Percentiles rank a stretch among this genome's conserved stretches.
phyloP scores from a whole-genome alignment of 2,888 invertebrate species.

The Camponotus fellah region DNA sequence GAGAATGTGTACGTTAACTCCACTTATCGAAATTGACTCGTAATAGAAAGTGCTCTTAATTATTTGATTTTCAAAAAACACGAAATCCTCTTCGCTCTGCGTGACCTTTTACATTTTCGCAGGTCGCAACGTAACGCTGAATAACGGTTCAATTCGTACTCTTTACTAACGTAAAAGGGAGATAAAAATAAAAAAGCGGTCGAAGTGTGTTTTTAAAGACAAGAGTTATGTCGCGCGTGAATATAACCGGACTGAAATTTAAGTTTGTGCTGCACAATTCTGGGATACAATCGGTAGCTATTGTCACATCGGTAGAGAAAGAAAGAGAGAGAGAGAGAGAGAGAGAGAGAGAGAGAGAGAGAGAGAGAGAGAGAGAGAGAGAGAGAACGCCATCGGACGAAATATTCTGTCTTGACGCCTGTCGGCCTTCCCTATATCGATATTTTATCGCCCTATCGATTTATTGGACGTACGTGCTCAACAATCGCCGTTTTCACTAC shows the following conservation, averaged over 20 bases:
- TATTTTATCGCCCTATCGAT: slow-evolving; percentile 66
- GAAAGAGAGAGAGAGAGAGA: background rate
- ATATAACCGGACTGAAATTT: slow-evolving; percentile 3
- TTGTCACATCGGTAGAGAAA: background rate
- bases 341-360: background rate
- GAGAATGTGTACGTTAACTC: background rate
- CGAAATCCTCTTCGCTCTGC: background rate
- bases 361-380: background rate
- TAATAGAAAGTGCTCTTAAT: background rate
- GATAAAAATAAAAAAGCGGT: background rate
- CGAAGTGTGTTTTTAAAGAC: background rate
- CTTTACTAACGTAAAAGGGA: background rate
- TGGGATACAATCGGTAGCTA: background rate
- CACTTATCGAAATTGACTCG: background rate
- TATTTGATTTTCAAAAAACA: slow-evolving; percentile 9
- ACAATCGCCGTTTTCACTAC: slow-evolving; percentile 55
- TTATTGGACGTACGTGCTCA: slow-evolving; percentile 58
- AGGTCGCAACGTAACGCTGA: background rate
- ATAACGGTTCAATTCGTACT: slow-evolving; percentile 22
- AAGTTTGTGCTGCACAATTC: background rate
- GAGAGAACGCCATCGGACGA: background rate
- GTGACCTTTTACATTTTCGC: slow-evolving; percentile 14
- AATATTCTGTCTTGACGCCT: slow-evolving; percentile 31
- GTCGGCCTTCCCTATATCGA: slow-evolving; percentile 57
- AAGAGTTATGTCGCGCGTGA: slow-evolving; percentile 7